phyloP scores from a whole-genome alignment of 2,888 invertebrate genomes.

The Dastarcus helophoroides region DNA sequence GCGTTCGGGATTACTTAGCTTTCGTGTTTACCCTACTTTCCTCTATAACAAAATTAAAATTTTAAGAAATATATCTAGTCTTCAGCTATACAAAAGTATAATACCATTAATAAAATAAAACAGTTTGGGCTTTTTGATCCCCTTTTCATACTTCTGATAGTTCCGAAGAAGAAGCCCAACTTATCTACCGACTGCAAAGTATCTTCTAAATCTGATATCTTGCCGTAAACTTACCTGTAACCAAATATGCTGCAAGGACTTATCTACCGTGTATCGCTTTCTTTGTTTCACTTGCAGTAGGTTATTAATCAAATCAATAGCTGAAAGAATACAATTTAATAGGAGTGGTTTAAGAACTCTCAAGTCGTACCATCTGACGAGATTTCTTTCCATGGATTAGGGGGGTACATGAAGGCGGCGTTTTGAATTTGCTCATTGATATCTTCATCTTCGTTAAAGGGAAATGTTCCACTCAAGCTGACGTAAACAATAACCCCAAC shows the following conservation, averaged over 20 bases:
- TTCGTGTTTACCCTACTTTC: too few relatives aligned
- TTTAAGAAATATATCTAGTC: too few relatives aligned
- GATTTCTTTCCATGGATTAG: conserved; percentile 94
- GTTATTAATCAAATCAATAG: conserved; percentile 96
- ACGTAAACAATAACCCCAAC: conserved; percentile 99
- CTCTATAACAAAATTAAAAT: too few relatives aligned
- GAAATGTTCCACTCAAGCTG: conserved; percentile 95
- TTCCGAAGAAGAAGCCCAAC: too few relatives aligned
- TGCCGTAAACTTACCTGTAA: conserved; percentile 57
- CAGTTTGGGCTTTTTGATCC: too few relatives aligned
- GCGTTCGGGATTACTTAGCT: too few relatives aligned
- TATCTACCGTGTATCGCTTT: conserved; percentile 92
- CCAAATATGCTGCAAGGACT: conserved; percentile 91
- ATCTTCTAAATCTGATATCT: too few relatives aligned
- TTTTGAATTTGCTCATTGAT: conserved; percentile 99
- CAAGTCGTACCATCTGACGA: conserved; percentile 64
- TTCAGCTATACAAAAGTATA: too few relatives aligned
- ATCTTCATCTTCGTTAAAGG: conserved; percentile 99
- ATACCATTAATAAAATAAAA: too few relatives aligned
- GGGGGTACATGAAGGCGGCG: conserved; percentile 99
- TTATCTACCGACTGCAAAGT: too few relatives aligned
- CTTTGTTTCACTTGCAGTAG: conserved; percentile 93
- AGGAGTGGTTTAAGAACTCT: conserved; percentile 4
- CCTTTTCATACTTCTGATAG: too few relatives aligned
- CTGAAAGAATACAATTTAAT: conserved; percentile 45